phyloP scores from a whole-genome alignment of 2,888 invertebrate genomes.

The Scaptomyza polygonia region DNA sequence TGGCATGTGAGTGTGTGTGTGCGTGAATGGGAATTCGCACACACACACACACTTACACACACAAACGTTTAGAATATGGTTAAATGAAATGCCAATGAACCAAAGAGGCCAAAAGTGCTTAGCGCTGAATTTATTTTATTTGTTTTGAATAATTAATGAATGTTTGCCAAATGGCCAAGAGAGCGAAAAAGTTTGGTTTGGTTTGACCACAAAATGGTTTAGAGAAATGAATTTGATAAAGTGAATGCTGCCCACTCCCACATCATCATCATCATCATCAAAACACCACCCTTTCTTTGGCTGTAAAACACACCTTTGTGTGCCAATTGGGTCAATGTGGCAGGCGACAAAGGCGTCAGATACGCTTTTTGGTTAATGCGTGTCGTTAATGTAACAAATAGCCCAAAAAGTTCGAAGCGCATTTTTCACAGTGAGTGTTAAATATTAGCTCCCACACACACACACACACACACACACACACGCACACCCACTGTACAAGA shows the following conservation, averaged over 20 bases:
- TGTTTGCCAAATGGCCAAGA: conserved; percentile 61
- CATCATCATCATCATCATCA: too few species aligned
- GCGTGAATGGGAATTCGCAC: conserved; percentile 69
- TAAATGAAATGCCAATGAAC: conserved; percentile 73
- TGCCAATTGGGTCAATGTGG: conserved; percentile 59
- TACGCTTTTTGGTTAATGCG: conserved; percentile 5
- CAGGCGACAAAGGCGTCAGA: conserved; percentile 50
- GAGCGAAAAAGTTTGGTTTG: conserved; percentile 30
- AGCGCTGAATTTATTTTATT: conserved; percentile 53
- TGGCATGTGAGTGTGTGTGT: conserved; percentile 55
- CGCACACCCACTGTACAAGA: conserved; percentile 45
- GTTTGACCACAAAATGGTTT: conserved; percentile 28
- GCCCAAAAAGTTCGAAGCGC: conserved; percentile 49
- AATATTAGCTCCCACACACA: conserved; percentile 48
- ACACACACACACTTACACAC: conserved; percentile 12
- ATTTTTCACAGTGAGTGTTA: conserved; percentile 42
- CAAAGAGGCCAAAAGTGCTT: conserved; percentile 68
- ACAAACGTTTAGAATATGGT: conserved; percentile 32
- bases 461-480: conserved; percentile 39
- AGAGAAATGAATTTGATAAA: conserved; percentile 39
- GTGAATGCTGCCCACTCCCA: too few species aligned
- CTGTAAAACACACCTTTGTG: conserved; percentile 16
- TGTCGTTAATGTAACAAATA: conserved; percentile 62
- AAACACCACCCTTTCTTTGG: neutral
- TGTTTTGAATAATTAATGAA: conserved; percentile 75